Evolutionary conservation across 2,797 vertebrate species (phyloP).

Genomic region (Euphonia xanthogaster): DNA sequence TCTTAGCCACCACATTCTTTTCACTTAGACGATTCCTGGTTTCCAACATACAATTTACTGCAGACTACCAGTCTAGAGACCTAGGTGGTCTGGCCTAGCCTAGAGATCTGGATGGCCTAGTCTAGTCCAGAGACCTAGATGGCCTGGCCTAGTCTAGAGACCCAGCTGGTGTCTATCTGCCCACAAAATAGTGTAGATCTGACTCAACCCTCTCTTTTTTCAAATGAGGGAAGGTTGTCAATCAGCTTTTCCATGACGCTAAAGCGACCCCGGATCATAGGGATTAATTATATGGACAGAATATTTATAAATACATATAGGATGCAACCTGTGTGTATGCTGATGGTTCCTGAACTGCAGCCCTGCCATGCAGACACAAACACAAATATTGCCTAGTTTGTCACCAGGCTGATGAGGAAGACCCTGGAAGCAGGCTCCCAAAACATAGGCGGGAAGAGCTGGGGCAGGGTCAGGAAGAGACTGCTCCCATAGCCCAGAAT

Average conservation of each 20-base stretch:
- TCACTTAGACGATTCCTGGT: background rate
- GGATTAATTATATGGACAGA: background rate
- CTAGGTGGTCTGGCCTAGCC: no score
- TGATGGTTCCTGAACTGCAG: background rate
- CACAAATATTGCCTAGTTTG: background rate
- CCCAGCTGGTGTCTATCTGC: background rate
- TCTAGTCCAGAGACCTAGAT: no score
- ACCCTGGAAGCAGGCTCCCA: background rate
- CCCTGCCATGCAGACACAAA: background rate
- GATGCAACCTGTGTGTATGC: background rate
- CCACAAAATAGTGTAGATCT: background rate
- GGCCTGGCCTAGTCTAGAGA: background rate
- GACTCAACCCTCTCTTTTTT: background rate
- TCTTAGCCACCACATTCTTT: background rate
- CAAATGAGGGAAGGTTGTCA: fast-evolving
- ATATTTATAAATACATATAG: no score
- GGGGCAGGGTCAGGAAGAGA: background rate
- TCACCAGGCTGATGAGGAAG: background rate
- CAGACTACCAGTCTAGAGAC: background rate
- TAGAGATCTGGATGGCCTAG: no score
- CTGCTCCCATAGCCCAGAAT: background rate
- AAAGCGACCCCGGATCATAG: background rate
- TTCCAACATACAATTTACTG: background rate
- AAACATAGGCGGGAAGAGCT: background rate
- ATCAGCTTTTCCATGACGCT: background rate